Conservation (phyloP, 2,797 vertebrate genomes). For the Hemibagrus guttatus region DNA sequence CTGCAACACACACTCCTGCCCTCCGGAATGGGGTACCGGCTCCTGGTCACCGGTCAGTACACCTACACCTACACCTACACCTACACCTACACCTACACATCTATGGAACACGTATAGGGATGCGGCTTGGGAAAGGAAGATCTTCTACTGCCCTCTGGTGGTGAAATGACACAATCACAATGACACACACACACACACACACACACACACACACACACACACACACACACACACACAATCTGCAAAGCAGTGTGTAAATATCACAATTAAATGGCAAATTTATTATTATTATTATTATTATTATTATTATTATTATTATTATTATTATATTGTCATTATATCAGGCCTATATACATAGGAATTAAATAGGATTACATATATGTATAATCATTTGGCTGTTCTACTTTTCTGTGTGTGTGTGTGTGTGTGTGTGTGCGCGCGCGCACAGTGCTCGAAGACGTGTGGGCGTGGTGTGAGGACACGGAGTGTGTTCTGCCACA, state of each 20-base stretch:
- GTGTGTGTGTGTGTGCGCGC: background rate
- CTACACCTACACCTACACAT: constrained; percentile 19
- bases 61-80: background rate
- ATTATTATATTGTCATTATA: background rate
- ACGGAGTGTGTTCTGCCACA: constrained; percentile 85
- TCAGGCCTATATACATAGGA: background rate
- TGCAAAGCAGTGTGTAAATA: background rate
- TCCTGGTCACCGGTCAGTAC: constrained; percentile 89
- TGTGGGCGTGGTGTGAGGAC: constrained; percentile 91
- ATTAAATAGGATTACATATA: background rate
- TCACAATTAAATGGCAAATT: background rate
- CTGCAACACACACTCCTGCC: constrained; percentile 86
- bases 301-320: too few species aligned
- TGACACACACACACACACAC: too few species aligned
- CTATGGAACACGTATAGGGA: background rate
- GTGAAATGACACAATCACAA: constrained; percentile 28
- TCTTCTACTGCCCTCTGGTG: constrained; percentile 73
- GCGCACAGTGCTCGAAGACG: constrained; percentile 89
- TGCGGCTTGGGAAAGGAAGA: background rate
- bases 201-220: too few species aligned
- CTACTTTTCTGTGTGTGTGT: background rate
- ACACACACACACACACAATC: background rate
- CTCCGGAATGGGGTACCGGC: constrained; percentile 85
- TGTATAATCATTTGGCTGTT: background rate
- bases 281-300: background rate